A percentile compares a stretch with the other conserved stretches of the same genome.
These are phyloP conservation scores for Dinothrombium tinctorium DNA, from an alignment of 1,140 invertebrate genomes.

Conservation along the genomic window DNA sequence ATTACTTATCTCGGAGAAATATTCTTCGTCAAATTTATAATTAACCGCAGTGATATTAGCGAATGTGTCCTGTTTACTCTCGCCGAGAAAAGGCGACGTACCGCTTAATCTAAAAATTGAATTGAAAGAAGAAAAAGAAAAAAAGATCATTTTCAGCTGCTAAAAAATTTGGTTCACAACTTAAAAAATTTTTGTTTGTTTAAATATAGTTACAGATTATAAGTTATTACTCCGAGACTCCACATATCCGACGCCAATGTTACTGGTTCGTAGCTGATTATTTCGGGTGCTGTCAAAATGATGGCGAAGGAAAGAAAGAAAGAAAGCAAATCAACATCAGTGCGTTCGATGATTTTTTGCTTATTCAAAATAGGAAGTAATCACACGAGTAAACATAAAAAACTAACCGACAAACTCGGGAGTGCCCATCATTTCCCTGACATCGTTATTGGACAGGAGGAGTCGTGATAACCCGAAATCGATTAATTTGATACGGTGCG, in stretches of 20 bases:
- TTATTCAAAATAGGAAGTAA: not conserved
- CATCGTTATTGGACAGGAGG: slow-evolving; percentile 20
- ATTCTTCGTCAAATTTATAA: not conserved
- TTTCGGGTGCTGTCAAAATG: slow-evolving; percentile 42
- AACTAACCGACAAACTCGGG: slow-evolving; percentile 53
- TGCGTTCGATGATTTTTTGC: not conserved
- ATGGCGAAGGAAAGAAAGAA: not conserved
- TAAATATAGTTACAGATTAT: not conserved
- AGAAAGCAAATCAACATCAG: not conserved
- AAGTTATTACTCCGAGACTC: slow-evolving; percentile 18
- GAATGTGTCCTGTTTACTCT: slow-evolving; percentile 75
- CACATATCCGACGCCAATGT: slow-evolving; percentile 83
- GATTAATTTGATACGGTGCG: slow-evolving; percentile 64
- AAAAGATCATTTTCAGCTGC: not conserved
- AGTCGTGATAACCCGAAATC: slow-evolving; percentile 79
- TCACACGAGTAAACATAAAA: not conserved
- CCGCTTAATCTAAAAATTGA: slow-evolving; percentile 41
- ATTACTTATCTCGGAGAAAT: no score
- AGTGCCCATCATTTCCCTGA: slow-evolving; percentile 49
- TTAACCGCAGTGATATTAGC: slow-evolving; percentile 50
- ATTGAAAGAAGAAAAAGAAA: not conserved
- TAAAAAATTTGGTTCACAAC: not conserved
- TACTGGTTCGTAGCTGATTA: slow-evolving; percentile 78
- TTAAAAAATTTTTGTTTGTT: not conserved
- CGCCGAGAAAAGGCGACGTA: slow-evolving; percentile 68